These are phyloP conservation scores for Entomyzon cyanotis DNA, from an alignment of 2,113 vertebrate genomes.

Conservation along the genomic window DNA sequence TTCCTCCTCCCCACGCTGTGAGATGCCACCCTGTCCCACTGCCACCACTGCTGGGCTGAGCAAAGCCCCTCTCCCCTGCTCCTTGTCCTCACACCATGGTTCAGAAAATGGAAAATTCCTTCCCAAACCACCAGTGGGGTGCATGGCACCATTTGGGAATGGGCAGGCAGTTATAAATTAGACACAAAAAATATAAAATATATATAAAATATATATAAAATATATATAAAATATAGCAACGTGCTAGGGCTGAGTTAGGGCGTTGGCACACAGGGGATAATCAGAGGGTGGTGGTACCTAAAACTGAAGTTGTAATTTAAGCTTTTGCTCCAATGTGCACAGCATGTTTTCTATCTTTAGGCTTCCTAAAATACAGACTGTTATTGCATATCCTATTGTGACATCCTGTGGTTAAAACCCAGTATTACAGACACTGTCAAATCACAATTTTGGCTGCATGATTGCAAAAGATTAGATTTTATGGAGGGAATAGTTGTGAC, in stretches of 20 bases:
- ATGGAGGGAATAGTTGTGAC: background rate
- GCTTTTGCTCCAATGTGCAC: background rate
- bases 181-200: background rate
- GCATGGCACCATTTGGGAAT: background rate
- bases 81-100: rapidly evolving
- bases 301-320: background rate
- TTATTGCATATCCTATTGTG: slow-evolving; percentile 1
- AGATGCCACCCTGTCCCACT: no score
- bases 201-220: background rate
- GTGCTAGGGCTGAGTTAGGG: rapidly evolving
- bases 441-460: rapidly evolving
- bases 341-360: background rate
- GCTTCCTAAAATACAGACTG: background rate
- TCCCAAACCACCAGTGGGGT: rapidly evolving
- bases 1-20: rapidly evolving
- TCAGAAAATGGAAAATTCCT: background rate
- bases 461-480: background rate
- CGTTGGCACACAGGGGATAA: rapidly evolving
- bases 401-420: slow-evolving; percentile 55
- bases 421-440: background rate
- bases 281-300: background rate
- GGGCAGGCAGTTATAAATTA: rapidly evolving
- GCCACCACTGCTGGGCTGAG: background rate
- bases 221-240: rapidly evolving
- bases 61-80: background rate